Base-by-base conservation (phyloP, 1,140 invertebrate species). In the Anoplophora glabripennis region DNA sequence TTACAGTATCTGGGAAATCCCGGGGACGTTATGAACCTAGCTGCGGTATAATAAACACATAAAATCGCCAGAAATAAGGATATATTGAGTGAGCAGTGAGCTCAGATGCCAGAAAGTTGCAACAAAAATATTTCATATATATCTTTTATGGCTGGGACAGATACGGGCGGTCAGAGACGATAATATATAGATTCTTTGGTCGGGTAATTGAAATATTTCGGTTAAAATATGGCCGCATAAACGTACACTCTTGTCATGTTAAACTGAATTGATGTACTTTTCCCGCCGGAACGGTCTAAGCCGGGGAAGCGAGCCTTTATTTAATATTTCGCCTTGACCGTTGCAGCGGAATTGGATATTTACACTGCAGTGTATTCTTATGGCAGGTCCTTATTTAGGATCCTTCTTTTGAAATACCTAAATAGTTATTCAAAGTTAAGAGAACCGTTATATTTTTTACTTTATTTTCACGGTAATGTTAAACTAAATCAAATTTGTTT, bases 21-120 rank as follows among this genome's bases (percentile, higher is more conserved):
- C n/a, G n/a, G n/a, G n/a, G n/a, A n/a, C n/a, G 64, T 73, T 73
- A 73, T 73, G 67, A 73, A 72, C 64, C 65, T 66, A 49, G 61
- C 68, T 71, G 70, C 67, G 55, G 72, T 73, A 73, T 73, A 73
- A 73, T 73, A 73, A 73, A 72, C 68, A 68, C 68, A 70, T 73
- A 73, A 73, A 73, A 72, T 72, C 67, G 70, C 66, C 69, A 66
- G 69, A 70, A 72, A 73, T 73, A 69, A 70, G 72, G 72, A 72
- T 73, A 73, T 73, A 73, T 72, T 72, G 72, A 71, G 68, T 70
- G 70, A 70, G 62, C 66, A 69, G 68, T 55, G 63, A 65, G 66
- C 64, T 57, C 44, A 52, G 59, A 57, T 64, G 56, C 59, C 58
- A 53, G 53, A 64, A 67, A 68, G 54, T 70, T 67, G 67, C 69